Percentiles rank a stretch among this genome's conserved stretches.
Conservation (phyloP, 2,888 invertebrate species). For the Pantelozetes paolii region DNA sequence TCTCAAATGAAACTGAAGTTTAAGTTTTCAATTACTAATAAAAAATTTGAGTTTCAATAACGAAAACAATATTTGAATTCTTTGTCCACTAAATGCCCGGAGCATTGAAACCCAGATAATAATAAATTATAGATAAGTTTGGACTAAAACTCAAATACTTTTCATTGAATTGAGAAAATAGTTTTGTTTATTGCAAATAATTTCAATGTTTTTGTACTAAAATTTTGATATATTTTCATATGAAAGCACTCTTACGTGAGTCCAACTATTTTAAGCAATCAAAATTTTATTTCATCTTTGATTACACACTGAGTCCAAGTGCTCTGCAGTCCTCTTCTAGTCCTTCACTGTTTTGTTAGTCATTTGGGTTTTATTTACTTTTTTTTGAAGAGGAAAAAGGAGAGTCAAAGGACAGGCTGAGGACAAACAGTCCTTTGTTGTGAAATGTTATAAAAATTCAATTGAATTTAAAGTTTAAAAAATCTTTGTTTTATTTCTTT, state of each 20-base stretch:
- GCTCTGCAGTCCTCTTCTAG: background rate
- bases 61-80: conserved; percentile 3
- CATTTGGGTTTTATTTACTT: conserved; percentile 9
- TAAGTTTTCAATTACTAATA: background rate
- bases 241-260: conserved; percentile 30
- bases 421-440: background rate
- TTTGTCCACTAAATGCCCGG: conserved; percentile 3
- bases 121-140: background rate
- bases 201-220: conserved; percentile 17
- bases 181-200: conserved; percentile 22
- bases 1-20: background rate
- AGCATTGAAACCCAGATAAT: background rate
- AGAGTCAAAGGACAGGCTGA: background rate
- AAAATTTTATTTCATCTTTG: background rate
- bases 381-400: background rate
- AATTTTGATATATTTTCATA: background rate
- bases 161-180: conserved; percentile 13
- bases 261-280: conserved; percentile 26
- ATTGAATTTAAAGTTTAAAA: too few species aligned
- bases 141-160: background rate
- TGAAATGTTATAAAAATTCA: too few species aligned
- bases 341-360: conserved; percentile 1
- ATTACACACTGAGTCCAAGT: conserved; percentile 14
- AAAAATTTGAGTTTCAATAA: background rate
- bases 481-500: too few species aligned